A percentile compares a stretch with the other conserved stretches of the same genome.
Conservation (phyloP, 2,797 vertebrate species). For the Serranus cabrilla region DNA sequence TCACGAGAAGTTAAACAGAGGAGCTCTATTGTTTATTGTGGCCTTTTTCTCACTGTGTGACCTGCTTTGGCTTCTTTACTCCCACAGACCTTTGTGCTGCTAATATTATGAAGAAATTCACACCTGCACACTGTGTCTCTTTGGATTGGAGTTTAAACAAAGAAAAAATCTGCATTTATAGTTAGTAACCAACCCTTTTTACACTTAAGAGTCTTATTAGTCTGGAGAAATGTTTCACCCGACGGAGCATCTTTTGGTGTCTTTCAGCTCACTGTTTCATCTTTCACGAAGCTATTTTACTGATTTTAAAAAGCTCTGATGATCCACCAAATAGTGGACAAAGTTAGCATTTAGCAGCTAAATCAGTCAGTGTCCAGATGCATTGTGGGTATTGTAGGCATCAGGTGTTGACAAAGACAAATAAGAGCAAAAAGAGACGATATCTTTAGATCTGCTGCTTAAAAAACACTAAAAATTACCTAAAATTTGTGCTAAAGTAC, state of each 20-base stretch:
- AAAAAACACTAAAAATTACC: no score
- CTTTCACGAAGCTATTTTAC: not conserved
- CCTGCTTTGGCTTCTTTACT: slow-evolving; percentile 27
- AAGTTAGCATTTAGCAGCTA: not conserved
- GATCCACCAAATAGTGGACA: not conserved
- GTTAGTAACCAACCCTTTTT: no score
- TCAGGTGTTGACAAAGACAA: not conserved
- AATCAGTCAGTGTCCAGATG: no score
- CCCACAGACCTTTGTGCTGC: slow-evolving; percentile 6
- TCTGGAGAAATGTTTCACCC: no score
- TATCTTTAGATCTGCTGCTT: not conserved
- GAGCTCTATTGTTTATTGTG: slow-evolving; percentile 56
- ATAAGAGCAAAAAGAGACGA: not conserved
- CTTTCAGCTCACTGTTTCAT: not conserved
- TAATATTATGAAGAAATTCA: slow-evolving; percentile 12
- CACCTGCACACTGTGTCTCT: slow-evolving; percentile 8
- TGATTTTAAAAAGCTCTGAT: not conserved
- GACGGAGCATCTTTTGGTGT: not conserved
- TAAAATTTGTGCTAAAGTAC: no score
- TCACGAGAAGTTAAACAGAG: slow-evolving; percentile 64
- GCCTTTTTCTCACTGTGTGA: slow-evolving; percentile 44
- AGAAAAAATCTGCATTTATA: no score
- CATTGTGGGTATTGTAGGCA: no score
- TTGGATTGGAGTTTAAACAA: not conserved
- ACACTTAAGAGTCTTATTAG: no score